A percentile compares a stretch with the other conserved stretches of the same genome.
Conservation (phyloP, 2,888 invertebrate species). For the Lottia gigantea region DNA sequence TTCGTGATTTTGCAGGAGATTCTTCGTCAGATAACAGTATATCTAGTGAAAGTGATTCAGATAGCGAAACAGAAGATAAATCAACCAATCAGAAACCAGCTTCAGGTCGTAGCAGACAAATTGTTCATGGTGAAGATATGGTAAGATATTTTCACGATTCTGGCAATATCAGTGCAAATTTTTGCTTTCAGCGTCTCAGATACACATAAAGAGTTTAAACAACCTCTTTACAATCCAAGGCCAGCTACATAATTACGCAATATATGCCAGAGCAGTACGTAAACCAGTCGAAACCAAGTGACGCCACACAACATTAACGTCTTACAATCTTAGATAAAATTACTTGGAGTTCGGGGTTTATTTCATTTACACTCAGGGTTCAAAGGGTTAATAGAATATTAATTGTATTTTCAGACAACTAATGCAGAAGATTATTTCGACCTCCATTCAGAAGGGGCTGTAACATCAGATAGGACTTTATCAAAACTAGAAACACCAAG, state of each 20-base stretch:
- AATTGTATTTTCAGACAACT: constrained; percentile 36
- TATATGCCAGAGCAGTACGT: too few species aligned
- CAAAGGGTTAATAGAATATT: too few species aligned
- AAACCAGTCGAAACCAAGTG: too few species aligned
- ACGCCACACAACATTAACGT: too few species aligned
- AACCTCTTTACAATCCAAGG: too few species aligned
- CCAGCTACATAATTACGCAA: too few species aligned
- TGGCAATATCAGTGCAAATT: too few species aligned
- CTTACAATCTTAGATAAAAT: too few species aligned
- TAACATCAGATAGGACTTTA: constrained; percentile 65
- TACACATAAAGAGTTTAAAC: too few species aligned
- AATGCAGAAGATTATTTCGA: constrained; percentile 60
- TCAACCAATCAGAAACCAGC: constrained; percentile 18
- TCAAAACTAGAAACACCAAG: constrained; percentile 57
- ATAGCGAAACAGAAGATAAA: constrained; percentile 37
- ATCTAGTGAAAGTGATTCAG: constrained; percentile 44
- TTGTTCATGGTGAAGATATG: constrained; percentile 33
- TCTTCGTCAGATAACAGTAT: constrained; percentile 42
- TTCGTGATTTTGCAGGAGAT: constrained; percentile 23
- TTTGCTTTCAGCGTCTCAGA: too few species aligned
- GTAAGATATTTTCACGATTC: background rate
- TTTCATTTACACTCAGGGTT: too few species aligned
- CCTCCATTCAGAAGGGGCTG: constrained; percentile 43
- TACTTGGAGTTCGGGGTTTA: too few species aligned
- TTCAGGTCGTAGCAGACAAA: constrained; percentile 32